Conservation (phyloP, 2,797 vertebrate species). For the Cossypha polioptera region DNA sequence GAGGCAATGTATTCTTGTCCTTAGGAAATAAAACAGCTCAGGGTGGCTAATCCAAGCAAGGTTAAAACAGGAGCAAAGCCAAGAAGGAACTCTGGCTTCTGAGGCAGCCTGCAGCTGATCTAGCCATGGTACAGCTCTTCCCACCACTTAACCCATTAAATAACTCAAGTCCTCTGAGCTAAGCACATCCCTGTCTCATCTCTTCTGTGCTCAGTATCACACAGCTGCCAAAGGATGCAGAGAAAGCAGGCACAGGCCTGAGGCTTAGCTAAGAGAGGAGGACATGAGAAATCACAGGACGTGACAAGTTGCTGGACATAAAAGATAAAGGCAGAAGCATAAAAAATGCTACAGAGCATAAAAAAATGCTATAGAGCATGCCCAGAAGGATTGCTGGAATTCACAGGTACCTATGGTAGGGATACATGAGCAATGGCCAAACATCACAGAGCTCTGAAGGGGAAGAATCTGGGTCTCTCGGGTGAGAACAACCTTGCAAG, state of each 20-base stretch:
- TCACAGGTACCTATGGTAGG: neutral
- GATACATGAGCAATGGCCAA: neutral
- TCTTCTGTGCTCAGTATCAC: neutral
- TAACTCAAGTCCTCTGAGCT: neutral
- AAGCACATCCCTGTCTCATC: neutral
- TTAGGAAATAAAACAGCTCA: neutral
- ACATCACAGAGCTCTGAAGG: neutral
- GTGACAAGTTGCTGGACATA: accelerated
- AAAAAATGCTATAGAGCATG: accelerated
- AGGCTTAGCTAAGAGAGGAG: neutral
- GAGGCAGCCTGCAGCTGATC: neutral
- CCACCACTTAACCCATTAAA: neutral
- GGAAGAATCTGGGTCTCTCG: neutral
- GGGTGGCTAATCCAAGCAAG: neutral
- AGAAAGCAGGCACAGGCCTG: neutral
- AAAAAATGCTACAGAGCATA: accelerated
- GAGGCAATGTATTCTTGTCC: neutral
- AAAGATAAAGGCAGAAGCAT: neutral
- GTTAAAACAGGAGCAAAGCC: neutral
- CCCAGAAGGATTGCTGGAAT: neutral
- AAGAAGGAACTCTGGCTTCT: neutral
- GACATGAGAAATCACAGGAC: accelerated
- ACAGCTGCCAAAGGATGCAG: neutral
- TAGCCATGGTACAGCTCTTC: neutral
- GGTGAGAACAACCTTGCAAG: neutral